These are phyloP conservation scores for Onychostruthus taczanowskii DNA, from an alignment of 2,113 vertebrate species.

Conservation along the genomic window DNA sequence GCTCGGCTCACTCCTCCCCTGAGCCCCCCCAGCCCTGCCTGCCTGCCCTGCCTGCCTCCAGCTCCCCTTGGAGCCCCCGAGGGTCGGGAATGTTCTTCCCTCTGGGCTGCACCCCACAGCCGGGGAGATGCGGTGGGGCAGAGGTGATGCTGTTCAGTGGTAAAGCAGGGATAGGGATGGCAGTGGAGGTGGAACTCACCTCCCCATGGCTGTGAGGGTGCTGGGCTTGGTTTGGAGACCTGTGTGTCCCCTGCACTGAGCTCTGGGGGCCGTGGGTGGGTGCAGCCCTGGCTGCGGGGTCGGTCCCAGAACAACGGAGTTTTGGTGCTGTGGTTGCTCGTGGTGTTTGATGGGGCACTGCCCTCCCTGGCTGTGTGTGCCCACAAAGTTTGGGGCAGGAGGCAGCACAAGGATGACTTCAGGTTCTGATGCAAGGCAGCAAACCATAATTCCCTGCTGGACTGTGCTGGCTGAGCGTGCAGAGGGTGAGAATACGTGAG, in stretches of 20 bases:
- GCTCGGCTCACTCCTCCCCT: background rate
- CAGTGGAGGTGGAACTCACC: background rate
- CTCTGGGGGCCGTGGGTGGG: background rate
- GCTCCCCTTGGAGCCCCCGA: background rate
- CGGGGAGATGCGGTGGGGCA: accelerated
- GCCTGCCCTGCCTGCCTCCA: background rate
- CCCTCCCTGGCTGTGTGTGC: accelerated
- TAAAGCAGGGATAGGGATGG: background rate
- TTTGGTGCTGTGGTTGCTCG: accelerated
- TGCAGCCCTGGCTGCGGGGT: background rate
- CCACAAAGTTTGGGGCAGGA: background rate
- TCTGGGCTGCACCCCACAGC: background rate
- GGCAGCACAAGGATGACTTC: background rate
- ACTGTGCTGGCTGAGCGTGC: background rate
- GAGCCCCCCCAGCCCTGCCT: background rate
- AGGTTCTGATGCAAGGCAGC: background rate
- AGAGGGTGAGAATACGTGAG: background rate
- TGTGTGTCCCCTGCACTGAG: accelerated
- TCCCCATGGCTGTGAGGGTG: accelerated
- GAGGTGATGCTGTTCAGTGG: background rate
- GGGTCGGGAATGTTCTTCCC: background rate
- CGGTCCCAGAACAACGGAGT: accelerated
- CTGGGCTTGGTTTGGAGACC: background rate
- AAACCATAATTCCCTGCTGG: background rate
- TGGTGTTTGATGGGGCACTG: background rate